These are phyloP conservation scores for Brenthis daphne DNA, from an alignment of 2,888 invertebrate genomes.

Conservation along the genomic window DNA sequence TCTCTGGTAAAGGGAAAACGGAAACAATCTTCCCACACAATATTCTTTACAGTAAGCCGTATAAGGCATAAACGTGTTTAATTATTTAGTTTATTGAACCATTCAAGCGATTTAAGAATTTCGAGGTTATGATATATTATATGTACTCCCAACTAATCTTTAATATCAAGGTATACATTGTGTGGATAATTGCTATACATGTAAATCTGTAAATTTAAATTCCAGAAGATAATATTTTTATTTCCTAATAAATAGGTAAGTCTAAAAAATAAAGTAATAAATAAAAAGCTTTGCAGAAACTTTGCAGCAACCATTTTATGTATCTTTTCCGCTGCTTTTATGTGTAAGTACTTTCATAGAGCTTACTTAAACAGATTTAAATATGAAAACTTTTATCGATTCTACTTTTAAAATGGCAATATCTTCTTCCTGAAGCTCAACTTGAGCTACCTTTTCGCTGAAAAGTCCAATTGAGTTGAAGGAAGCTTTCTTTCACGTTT, in stretches of 20 bases:
- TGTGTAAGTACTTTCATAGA: slow-evolving; percentile 3
- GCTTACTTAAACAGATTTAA: slow-evolving; percentile 15
- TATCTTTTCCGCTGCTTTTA: background rate
- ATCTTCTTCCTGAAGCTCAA: slow-evolving; percentile 15
- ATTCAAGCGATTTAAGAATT: no score
- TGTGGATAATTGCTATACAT: no score
- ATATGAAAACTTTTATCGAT: slow-evolving; percentile 13
- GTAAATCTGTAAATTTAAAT: no score
- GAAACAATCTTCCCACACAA: background rate
- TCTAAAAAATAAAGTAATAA: background rate
- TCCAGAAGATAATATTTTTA: no score
- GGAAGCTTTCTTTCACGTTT: slow-evolving; percentile 6
- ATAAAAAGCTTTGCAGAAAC: background rate
- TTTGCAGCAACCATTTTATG: no score
- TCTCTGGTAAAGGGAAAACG: background rate
- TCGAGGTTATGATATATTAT: no score
- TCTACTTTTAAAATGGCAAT: slow-evolving; percentile 17
- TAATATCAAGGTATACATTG: no score
- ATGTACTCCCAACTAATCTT: no score
- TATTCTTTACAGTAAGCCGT: no score
- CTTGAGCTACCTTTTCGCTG: slow-evolving; percentile 2
- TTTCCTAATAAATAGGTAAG: no score
- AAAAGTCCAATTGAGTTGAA: slow-evolving; percentile 12
- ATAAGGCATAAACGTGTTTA: no score
- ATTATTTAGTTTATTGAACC: no score